A percentile compares a stretch with the other conserved stretches of the same genome.
phyloP scores from a whole-genome alignment of 2,113 vertebrate genomes.

The Cyprinodon brontotheroides region DNA sequence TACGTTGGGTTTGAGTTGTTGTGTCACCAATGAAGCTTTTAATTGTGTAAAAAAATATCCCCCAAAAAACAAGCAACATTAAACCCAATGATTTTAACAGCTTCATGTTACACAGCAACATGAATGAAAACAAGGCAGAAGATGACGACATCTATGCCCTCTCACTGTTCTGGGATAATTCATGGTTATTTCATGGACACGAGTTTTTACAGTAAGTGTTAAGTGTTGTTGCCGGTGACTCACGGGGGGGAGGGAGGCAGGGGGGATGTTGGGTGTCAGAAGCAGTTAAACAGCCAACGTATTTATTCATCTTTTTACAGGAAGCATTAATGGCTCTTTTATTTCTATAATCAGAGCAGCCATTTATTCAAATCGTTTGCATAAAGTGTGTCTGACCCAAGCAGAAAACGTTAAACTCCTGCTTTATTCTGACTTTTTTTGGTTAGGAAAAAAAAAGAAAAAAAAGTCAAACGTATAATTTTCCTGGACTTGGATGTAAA shows the following conservation, averaged over 20 bases:
- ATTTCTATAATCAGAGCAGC: constrained; percentile 16
- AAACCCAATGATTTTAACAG: not conserved
- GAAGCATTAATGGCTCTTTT: constrained; percentile 23
- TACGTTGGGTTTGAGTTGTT: not conserved
- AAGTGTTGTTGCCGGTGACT: constrained; percentile 6
- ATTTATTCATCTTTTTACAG: not conserved
- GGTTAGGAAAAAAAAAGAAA: not conserved
- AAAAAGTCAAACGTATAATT: not conserved
- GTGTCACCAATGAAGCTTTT: not conserved
- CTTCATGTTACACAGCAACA: no score
- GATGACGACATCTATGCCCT: not conserved
- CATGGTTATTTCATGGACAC: constrained; percentile 26
- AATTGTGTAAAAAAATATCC: no score
- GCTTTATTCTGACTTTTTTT: not conserved
- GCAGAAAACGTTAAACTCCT: not conserved
- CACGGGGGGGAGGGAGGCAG: constrained; percentile 11
- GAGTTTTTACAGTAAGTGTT: constrained; percentile 22
- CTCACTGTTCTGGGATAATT: constrained; percentile 1
- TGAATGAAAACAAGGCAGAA: not conserved
- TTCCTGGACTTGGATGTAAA: not conserved
- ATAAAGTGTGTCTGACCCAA: not conserved
- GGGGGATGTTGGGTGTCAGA: constrained; percentile 23
- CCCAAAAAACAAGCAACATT: not conserved
- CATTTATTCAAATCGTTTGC: not conserved
- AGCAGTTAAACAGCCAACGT: constrained; percentile 13